Conservation (phyloP, 2,113 vertebrate genomes). For the Chlamydotis undulata region DNA sequence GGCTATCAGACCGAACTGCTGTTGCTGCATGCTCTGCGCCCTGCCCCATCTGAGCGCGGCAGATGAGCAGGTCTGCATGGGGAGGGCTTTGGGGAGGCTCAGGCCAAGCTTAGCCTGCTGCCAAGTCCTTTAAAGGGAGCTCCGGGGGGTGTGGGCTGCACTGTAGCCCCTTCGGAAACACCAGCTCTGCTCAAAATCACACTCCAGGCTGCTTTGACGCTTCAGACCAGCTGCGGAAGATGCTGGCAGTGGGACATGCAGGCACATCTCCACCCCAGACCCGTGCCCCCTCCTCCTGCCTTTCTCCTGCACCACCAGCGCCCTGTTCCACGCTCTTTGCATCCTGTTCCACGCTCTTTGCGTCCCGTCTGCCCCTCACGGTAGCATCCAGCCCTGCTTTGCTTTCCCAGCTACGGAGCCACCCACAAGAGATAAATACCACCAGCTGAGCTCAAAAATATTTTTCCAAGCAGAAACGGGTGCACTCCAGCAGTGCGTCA, state of each 20-base stretch:
- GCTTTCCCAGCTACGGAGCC: neutral
- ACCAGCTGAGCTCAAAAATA: neutral
- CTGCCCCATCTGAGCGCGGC: neutral
- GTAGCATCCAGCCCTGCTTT: neutral
- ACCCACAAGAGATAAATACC: neutral
- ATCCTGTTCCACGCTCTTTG: neutral
- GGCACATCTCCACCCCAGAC: neutral
- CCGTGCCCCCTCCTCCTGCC: neutral
- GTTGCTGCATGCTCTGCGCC: no score
- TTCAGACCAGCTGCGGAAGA: neutral
- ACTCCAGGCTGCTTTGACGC: neutral
- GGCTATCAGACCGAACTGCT: neutral
- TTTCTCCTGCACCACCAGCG: neutral
- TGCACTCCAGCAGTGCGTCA: fast-evolving
- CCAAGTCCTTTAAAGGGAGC: neutral
- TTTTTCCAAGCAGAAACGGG: neutral
- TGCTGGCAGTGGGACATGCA: neutral
- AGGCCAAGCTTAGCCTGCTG: neutral
- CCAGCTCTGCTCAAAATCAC: neutral
- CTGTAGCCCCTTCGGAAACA: neutral
- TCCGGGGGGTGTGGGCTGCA: fast-evolving
- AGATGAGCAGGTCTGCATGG: neutral
- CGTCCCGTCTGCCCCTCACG: neutral
- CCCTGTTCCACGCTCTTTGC: neutral
- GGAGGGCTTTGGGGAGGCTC: no score